Evolutionary conservation across 2,888 invertebrate species (phyloP).

Genomic region (Drepanosiphum platanoidis): DNA sequence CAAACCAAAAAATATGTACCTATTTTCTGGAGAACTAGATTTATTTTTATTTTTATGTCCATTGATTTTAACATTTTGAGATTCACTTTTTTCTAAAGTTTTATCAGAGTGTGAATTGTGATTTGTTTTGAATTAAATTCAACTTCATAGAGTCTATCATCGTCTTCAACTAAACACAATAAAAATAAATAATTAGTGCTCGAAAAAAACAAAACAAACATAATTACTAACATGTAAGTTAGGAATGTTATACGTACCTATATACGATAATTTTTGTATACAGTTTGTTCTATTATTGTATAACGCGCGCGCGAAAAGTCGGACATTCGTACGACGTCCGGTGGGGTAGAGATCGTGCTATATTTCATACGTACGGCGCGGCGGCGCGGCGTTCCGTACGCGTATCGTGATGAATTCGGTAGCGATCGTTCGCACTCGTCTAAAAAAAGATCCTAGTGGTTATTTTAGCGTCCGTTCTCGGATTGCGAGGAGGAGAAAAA

Average conservation of each 20-base stretch:
- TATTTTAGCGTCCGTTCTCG: background rate
- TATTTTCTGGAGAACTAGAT: slow-evolving; percentile 60
- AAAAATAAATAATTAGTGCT: background rate
- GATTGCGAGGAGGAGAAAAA: too few relatives aligned
- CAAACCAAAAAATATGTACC: slow-evolving; percentile 10
- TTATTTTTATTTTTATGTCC: slow-evolving; percentile 60
- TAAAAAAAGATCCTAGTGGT: background rate
- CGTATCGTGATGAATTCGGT: background rate
- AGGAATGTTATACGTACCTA: too few relatives aligned
- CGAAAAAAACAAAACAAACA: background rate
- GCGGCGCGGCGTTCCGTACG: too few relatives aligned
- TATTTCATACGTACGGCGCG: background rate
- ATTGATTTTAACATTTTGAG: slow-evolving; percentile 58
- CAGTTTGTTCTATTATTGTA: background rate
- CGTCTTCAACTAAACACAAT: slow-evolving; percentile 52
- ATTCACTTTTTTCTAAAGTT: slow-evolving; percentile 54
- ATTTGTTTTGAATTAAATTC: slow-evolving; percentile 58
- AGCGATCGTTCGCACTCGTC: background rate
- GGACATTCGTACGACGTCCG: background rate
- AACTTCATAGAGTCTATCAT: slow-evolving; percentile 51
- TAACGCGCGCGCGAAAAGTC: background rate
- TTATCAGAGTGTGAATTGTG: slow-evolving; percentile 56
- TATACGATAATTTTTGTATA: background rate
- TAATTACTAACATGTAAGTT: background rate
- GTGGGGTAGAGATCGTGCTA: background rate